Evolutionary conservation across 2,888 invertebrate genomes (phyloP).

Genomic region (Parnassius apollo): DNA sequence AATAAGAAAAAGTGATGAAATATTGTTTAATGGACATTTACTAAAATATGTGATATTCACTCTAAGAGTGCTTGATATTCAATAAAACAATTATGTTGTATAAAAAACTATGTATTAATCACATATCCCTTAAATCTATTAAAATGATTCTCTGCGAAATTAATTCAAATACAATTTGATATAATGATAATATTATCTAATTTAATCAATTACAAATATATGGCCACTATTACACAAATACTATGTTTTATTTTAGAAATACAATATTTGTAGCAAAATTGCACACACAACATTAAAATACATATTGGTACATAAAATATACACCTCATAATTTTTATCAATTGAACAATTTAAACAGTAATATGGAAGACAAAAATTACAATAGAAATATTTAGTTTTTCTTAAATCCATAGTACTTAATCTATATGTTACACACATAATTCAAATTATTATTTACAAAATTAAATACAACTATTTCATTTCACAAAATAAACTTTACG

Average conservation of each 20-base stretch:
- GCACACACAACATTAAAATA: background rate
- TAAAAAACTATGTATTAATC: slow-evolving; percentile 29
- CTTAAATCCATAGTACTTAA: background rate
- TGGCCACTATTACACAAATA: slow-evolving; percentile 5
- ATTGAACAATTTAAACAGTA: background rate
- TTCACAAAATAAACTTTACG: slow-evolving; percentile 17
- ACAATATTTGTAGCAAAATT: slow-evolving; percentile 6
- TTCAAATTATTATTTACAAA: background rate
- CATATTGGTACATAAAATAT: background rate
- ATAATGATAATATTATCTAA: too few relatives aligned
- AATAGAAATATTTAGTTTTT: background rate
- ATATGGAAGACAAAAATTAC: slow-evolving; percentile 19
- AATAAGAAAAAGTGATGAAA: slow-evolving; percentile 81
- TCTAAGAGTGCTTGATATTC: slow-evolving; percentile 2
- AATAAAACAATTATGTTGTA: slow-evolving; percentile 21
- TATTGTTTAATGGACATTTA: background rate
- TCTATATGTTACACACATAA: background rate
- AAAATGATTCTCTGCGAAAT: slow-evolving; percentile 13
- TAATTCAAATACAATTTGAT: slow-evolving; percentile 1
- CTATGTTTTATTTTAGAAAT: background rate
- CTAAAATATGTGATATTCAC: background rate
- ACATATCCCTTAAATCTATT: slow-evolving; percentile 28
- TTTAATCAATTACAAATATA: slow-evolving; percentile 9
- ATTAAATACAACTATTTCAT: background rate
- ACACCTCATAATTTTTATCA: background rate